Evolutionary conservation across 2,113 vertebrate species (phyloP).

Genomic region (Dissostichus mawsoni): DNA sequence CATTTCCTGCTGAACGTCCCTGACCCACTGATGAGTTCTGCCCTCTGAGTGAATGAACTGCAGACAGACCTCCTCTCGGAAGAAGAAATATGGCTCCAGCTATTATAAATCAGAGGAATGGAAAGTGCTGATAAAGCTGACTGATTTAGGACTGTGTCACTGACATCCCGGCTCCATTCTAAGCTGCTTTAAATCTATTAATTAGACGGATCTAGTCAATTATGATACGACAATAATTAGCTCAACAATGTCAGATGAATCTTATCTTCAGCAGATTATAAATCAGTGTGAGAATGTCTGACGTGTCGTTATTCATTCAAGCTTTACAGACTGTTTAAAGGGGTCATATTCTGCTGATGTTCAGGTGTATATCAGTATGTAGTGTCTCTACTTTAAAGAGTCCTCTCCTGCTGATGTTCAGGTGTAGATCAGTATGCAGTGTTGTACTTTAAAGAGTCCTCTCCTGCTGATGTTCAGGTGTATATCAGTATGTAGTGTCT

Average conservation of each 20-base stretch:
- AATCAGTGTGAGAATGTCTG: conserved; percentile 18
- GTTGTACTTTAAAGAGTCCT: too few relatives aligned
- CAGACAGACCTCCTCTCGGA: neutral
- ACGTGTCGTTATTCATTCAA: conserved; percentile 31
- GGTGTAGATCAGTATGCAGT: too few relatives aligned
- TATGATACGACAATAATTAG: conserved; percentile 51
- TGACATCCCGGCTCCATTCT: conserved; percentile 7
- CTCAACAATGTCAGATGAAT: conserved; percentile 39
- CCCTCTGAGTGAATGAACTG: neutral
- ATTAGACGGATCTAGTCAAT: conserved; percentile 53
- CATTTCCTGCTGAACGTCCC: neutral
- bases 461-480: too few relatives aligned
- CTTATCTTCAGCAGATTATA: conserved; percentile 41
- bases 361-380: too few relatives aligned
- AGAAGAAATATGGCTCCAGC: neutral
- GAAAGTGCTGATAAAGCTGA: conserved; percentile 3
- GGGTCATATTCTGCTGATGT: too few relatives aligned
- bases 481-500: too few relatives aligned
- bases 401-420: too few relatives aligned
- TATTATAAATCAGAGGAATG: neutral
- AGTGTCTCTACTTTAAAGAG: too few relatives aligned
- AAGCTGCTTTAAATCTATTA: conserved; percentile 46
- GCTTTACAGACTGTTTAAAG: conserved; percentile 6
- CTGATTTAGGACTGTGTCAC: neutral
- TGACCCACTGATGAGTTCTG: too few relatives aligned